Percentiles rank a stretch among this genome's conserved stretches.
phyloP scores from a whole-genome alignment of 2,888 invertebrate species.

The Acanthosepion esculentum region DNA sequence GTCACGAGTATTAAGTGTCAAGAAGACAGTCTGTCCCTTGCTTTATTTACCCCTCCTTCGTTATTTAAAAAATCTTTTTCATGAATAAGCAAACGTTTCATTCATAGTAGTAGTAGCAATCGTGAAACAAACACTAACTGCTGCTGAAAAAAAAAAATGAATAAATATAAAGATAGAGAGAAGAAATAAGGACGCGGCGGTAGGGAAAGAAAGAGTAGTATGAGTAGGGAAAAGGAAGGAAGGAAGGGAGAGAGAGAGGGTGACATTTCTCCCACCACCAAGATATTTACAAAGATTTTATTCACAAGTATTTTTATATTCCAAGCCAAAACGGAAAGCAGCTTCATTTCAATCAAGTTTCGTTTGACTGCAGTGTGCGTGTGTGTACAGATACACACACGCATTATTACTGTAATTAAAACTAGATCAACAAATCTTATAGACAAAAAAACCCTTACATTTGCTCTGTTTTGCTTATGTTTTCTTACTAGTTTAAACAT shows the following conservation, averaged over 20 bases:
- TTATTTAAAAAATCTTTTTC: background rate
- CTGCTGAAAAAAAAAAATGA: background rate
- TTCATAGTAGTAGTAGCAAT: background rate
- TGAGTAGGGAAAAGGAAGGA: background rate
- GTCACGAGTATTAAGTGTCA: background rate
- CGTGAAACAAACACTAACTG: background rate
- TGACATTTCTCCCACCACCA: background rate
- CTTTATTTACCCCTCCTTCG: background rate
- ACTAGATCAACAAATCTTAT: background rate
- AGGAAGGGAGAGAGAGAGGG: background rate
- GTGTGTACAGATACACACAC: background rate
- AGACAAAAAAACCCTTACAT: background rate
- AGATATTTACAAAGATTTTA: background rate
- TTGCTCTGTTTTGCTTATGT: background rate
- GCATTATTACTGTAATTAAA: background rate
- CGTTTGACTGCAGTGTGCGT: background rate
- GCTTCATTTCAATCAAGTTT: too few relatives aligned
- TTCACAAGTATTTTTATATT: background rate
- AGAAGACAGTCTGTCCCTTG: background rate
- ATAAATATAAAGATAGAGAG: background rate
- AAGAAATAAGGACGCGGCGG: background rate
- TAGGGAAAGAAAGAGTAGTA: background rate
- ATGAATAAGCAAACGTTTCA: constrained; percentile 25
- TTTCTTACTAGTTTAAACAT: background rate
- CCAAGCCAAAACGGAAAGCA: too few relatives aligned